phyloP scores from a whole-genome alignment of 2,797 vertebrate species.

The Meriones psammophilus region DNA sequence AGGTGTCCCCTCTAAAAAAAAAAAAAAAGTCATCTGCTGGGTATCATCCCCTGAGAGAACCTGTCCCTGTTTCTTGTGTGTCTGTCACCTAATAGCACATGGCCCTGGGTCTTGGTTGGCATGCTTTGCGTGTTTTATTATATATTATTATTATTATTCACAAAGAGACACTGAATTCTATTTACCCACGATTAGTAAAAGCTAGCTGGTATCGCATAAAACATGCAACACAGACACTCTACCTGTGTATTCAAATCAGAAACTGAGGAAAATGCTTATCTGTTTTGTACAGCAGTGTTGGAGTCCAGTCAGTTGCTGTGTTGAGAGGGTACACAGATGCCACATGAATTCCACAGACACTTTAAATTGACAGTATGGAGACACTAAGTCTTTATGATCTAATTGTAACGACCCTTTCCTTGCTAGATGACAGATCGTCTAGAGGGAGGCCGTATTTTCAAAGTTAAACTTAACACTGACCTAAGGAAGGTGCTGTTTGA shows the following conservation, averaged over 20 bases:
- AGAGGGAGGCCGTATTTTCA: neutral
- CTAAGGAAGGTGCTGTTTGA: neutral
- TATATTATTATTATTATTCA: neutral
- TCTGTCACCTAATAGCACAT: neutral
- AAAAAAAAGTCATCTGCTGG: neutral
- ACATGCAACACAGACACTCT: constrained; percentile 43
- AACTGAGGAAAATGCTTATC: neutral
- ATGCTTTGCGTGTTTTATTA: constrained; percentile 14
- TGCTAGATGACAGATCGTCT: neutral
- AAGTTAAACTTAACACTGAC: constrained; percentile 24
- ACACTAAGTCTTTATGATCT: neutral
- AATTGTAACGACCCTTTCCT: neutral
- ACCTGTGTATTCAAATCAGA: constrained; percentile 12
- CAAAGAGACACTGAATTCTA: constrained; percentile 22
- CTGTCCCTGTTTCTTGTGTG: neutral
- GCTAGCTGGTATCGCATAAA: constrained; percentile 41
- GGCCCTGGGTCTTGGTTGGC: neutral
- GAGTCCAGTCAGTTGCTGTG: neutral
- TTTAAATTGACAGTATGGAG: neutral
- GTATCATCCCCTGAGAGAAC: neutral
- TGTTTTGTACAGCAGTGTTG: neutral
- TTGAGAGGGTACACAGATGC: neutral
- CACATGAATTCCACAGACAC: neutral
- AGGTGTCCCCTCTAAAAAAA: neutral
- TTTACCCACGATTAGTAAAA: constrained; percentile 51